Evolutionary conservation across 1,140 invertebrate species (phyloP), one percentile per base, ranked within the genome.

Genomic region (Papilio dardanus): DNA sequence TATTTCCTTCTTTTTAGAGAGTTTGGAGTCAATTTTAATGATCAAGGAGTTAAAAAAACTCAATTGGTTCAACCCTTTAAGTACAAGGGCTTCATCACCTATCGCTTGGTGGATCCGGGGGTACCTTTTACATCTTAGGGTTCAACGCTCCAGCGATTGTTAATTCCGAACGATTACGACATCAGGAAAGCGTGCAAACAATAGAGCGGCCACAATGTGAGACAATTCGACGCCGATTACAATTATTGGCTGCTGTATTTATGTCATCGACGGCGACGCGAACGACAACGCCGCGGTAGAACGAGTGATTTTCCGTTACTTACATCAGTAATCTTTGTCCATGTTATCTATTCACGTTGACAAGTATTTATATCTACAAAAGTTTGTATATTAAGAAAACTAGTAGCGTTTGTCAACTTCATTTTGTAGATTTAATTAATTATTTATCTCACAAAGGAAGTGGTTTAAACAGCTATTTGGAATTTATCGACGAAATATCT

Each of bases 111-210:
- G 71, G 8, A 58, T 42, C 42, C 54, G 69, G 40, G 7, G 35
- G 31, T 21, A 62, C 50, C 76, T 46, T 46, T 75, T 28, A 69
- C 31, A 69, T 77, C 77, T 75, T 74, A 66, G 46, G 75, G 83
- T 85, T 85, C 82, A 82, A 77, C 50, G 81, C 74, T 82, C 82
- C 76, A 69, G 76, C 76, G 79, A 68, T 83, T 83, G 81, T 83
- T 82, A 85, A 83, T 83, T 81, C 77, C 35, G 77, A 58, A 76
- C 71, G 82, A 81, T 85, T 85, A 80, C 82, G 82, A 82, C 85
- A 86, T 79, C 68, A 79, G 69, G 79, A 85, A 83, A 80, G 78
- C 81, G 79, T 77, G 79, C 81, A 80, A 86, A 88, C 86, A 88
- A 88, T 88, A 81, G 77, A 67, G 66, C 65, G 80, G 74, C 68